A percentile compares a stretch with the other conserved stretches of the same genome.
phyloP scores from a whole-genome alignment of 1,140 invertebrate species.

The Dendrolimus punctatus region DNA sequence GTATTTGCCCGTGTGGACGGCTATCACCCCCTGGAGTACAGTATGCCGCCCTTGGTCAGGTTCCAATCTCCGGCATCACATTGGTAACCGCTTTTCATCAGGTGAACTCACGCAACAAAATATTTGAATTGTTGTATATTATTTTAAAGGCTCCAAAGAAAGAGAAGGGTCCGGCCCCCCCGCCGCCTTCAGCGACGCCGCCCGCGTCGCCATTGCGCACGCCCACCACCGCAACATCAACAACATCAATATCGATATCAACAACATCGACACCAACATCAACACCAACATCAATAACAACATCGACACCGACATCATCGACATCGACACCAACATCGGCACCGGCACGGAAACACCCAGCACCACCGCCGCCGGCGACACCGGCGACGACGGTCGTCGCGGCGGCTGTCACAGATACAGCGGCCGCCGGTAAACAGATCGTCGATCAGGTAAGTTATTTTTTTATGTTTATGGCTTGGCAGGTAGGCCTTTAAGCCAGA shows the following conservation, averaged over 20 bases:
- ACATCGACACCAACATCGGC: slow-evolving; percentile 10
- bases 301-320: slow-evolving; percentile 3
- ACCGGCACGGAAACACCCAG: slow-evolving; percentile 51
- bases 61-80: too few relatives aligned
- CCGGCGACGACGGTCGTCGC: slow-evolving; percentile 3
- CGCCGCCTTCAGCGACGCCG: slow-evolving; percentile 73
- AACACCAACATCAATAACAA: too few relatives aligned
- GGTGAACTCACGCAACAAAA: too few relatives aligned
- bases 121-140: background rate
- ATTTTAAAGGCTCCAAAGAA: slow-evolving; percentile 72
- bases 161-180: slow-evolving; percentile 82
- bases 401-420: slow-evolving; percentile 13
- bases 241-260: too few relatives aligned
- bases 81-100: too few relatives aligned
- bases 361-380: slow-evolving; percentile 62
- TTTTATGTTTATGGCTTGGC: background rate
- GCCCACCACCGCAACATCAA: too few relatives aligned
- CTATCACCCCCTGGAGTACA: too few relatives aligned
- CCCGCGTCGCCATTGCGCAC: slow-evolving; percentile 51
- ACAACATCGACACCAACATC: too few relatives aligned
- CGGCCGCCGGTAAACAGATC: slow-evolving; percentile 33
- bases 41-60: too few relatives aligned
- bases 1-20: too few relatives aligned
- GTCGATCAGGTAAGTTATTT: slow-evolving; percentile 39
- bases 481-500: too few relatives aligned